Base-by-base conservation (phyloP, 2,113 vertebrate species). In the Malurus cyaneus region DNA sequence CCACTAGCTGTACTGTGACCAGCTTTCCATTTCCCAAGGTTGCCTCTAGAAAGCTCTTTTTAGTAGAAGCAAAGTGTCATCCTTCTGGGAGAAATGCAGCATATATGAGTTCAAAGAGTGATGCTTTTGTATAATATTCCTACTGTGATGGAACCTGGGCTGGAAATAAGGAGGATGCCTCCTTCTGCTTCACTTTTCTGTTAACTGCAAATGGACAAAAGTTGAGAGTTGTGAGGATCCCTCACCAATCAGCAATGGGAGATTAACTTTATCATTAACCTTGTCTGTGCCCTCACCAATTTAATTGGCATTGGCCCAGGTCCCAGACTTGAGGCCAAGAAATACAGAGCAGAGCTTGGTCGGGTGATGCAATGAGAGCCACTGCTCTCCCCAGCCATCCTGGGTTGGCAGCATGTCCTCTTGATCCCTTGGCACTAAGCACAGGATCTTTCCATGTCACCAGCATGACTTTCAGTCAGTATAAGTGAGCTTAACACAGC, bases 261-360 rank as follows among this genome's bases (percentile, higher is more conserved):
- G 84, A 88, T 92, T 94, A 94, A 89, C 65, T 96, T 96, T 87
- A 65, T 69, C 29, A 4, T 95, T 95, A 96, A 91, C 88, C 69
- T 94, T 93, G 71, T 69, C 77, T 93, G 44, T 85, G 73, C 83
- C 79, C 80, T 91, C 74, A 88, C 86, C 93, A 62, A 65, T 54
- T 92, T 89, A 82, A 92, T 23, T 91, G 86, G 74, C 80, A 62
- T 85, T 94, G 95, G 85, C 89, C 91, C 89, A 93, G 70, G 59
- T 90, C 86, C 88, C 90, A 93, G 77, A 60, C 65, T 61, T 56
- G 69, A 79, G 66, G 92, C 57, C 93, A 94, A 92, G 61, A 64
- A 89, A 87, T 11, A 92, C 1, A 56, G 53, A 90, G 77, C 62
- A 53, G 46, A 62, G 54, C 42, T 84, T 42, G 0, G 32, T 19